phyloP scores from a whole-genome alignment of 2,888 invertebrate genomes.

The Drosophila ochracea region DNA sequence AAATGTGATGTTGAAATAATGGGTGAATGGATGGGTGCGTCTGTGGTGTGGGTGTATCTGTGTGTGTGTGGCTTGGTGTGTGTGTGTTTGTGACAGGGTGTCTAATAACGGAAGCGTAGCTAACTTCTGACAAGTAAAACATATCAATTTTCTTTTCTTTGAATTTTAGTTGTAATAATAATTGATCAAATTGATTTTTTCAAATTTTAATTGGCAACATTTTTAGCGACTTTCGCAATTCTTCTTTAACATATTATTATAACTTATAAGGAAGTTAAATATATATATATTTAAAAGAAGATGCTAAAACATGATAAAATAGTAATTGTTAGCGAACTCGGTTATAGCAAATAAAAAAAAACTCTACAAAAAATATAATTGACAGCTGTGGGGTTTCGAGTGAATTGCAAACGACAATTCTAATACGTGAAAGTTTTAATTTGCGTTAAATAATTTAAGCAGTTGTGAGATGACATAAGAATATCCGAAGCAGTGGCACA shows the following conservation, averaged over 20 bases:
- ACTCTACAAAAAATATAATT: neutral
- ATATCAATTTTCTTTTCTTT: neutral
- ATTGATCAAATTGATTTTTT: neutral
- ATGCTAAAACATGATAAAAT: neutral
- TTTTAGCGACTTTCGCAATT: neutral
- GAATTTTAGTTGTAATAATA: neutral
- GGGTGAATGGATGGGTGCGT: conserved; percentile 7
- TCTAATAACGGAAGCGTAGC: neutral
- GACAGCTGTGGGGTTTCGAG: fast-evolving
- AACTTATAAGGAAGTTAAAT: neutral
- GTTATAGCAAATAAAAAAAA: neutral
- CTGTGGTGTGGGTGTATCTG: neutral
- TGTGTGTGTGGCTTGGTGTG: conserved; percentile 12
- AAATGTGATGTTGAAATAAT: conserved; percentile 55
- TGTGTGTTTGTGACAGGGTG: conserved; percentile 13
- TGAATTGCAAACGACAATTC: neutral
- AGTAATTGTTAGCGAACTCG: neutral
- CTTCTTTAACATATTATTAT: neutral
- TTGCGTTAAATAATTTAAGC: neutral
- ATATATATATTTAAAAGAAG: no score
- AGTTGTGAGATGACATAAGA: neutral
- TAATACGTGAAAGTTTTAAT: neutral
- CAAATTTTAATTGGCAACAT: neutral
- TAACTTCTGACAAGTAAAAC: no score
- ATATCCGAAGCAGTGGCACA: neutral